Evolutionary conservation across 2,113 vertebrate genomes (phyloP).

Genomic region (Austrofundulus limnaeus): DNA sequence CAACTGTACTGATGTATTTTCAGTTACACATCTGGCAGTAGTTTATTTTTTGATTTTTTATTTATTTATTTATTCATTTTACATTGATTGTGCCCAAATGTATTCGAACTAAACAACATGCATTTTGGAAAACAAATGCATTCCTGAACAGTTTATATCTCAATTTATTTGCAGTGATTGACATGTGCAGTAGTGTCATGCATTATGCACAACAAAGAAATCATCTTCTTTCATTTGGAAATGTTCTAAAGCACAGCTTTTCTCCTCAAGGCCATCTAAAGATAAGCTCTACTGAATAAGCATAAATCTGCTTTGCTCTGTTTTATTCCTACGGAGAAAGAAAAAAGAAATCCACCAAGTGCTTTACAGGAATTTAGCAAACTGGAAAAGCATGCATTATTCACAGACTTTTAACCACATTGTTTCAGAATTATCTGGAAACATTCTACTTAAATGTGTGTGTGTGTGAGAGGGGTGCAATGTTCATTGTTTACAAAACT

Average conservation of each 20-base stretch:
- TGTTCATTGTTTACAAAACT: conserved; percentile 20
- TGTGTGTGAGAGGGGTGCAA: background rate
- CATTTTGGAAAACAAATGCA: too few species aligned
- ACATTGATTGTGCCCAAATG: background rate
- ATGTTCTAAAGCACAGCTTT: conserved; percentile 37
- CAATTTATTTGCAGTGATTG: conserved; percentile 10
- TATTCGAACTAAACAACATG: background rate
- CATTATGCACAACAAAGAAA: conserved; percentile 43
- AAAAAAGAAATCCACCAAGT: conserved; percentile 1
- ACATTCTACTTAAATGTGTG: background rate
- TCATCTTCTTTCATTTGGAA: conserved; percentile 35
- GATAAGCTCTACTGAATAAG: conserved; percentile 54
- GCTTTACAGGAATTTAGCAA: conserved; percentile 18
- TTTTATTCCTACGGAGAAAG: conserved; percentile 3
- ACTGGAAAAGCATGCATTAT: conserved; percentile 13
- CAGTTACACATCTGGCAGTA: conserved; percentile 22
- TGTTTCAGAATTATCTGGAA: conserved; percentile 29
- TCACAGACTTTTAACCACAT: conserved; percentile 24
- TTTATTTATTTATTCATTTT: too few species aligned
- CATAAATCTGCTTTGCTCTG: conserved; percentile 17
- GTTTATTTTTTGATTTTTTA: too few species aligned
- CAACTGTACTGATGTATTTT: conserved; percentile 13
- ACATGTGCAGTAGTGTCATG: conserved; percentile 8
- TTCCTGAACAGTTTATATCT: background rate
- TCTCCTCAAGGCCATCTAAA: conserved; percentile 57